Evolutionary conservation across 2,888 invertebrate species (phyloP).

Genomic region (Mesodorylaimus sp.): DNA sequence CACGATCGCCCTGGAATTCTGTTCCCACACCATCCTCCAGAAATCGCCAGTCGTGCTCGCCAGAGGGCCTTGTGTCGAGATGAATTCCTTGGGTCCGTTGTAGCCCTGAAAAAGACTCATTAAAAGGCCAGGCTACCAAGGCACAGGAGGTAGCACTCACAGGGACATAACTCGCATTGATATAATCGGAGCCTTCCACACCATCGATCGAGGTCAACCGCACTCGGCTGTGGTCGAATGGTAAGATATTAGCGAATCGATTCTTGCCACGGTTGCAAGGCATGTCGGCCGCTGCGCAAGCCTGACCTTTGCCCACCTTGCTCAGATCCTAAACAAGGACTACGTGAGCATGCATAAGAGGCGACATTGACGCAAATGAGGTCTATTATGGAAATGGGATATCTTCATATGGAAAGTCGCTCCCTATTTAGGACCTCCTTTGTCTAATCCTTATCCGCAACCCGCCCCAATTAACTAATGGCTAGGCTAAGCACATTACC

Average conservation of each 20-base stretch:
- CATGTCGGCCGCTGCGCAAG: slow-evolving; percentile 76
- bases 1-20: slow-evolving; percentile 81
- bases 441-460: too few relatives aligned
- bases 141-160: too few relatives aligned
- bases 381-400: too few relatives aligned
- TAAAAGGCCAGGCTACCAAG: too few relatives aligned
- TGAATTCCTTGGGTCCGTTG: slow-evolving; percentile 86
- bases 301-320: slow-evolving; percentile 76
- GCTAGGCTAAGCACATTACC: slow-evolving; percentile 43
- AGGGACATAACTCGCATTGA: slow-evolving; percentile 90
- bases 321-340: slow-evolving; percentile 47
- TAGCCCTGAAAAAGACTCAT: slow-evolving; percentile 63
- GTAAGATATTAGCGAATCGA: slow-evolving; percentile 92
- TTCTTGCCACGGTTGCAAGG: slow-evolving; percentile 94
- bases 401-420: too few relatives aligned
- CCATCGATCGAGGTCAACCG: slow-evolving; percentile 83
- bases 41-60: slow-evolving; percentile 93
- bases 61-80: slow-evolving; percentile 89
- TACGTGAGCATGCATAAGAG: too few relatives aligned
- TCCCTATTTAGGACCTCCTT: too few relatives aligned
- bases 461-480: too few relatives aligned
- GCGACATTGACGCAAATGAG: too few relatives aligned
- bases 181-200: slow-evolving; percentile 85
- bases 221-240: slow-evolving; percentile 88
- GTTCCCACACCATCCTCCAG: slow-evolving; percentile 99